These are phyloP conservation scores for Scarus forsteni DNA, from an alignment of 2,797 vertebrate species.

Conservation along the genomic window DNA sequence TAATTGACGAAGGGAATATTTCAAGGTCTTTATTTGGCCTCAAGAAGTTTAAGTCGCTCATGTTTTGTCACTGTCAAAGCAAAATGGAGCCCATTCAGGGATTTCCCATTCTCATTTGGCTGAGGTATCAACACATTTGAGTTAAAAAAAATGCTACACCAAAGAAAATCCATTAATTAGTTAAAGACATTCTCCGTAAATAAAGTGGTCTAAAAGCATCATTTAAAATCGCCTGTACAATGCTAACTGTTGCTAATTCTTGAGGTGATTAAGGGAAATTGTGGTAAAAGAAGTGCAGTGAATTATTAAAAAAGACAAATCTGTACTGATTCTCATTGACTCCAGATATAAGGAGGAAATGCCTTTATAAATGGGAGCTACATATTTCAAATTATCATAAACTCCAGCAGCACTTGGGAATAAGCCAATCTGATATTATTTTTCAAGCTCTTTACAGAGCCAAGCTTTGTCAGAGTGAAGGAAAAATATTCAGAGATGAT, in stretches of 20 bases:
- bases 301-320: conserved; percentile 3
- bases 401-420: conserved; percentile 25
- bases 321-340: conserved; percentile 2
- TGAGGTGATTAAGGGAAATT: conserved; percentile 5
- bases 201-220: background rate
- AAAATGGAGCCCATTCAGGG: conserved; percentile 34
- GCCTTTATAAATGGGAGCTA: conserved; percentile 22
- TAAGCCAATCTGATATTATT: conserved; percentile 45
- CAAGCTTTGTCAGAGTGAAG: conserved; percentile 4
- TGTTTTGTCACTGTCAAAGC: conserved; percentile 66
- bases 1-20: conserved; percentile 87
- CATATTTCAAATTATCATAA: conserved; percentile 30
- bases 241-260: background rate
- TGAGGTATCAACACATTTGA: conserved; percentile 47
- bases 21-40: conserved; percentile 88
- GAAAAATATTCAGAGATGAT: conserved; percentile 13
- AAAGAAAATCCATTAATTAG: conserved; percentile 11
- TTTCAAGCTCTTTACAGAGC: conserved; percentile 33
- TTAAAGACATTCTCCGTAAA: conserved; percentile 22
- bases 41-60: conserved; percentile 77
- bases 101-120: conserved; percentile 53
- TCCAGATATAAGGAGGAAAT: conserved; percentile 3
- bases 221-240: conserved; percentile 15
- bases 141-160: conserved; percentile 27
- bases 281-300: background rate